A percentile compares a stretch with the other conserved stretches of the same genome.
phyloP scores from a whole-genome alignment of 2,113 vertebrate species.

The Elachura formosa region DNA sequence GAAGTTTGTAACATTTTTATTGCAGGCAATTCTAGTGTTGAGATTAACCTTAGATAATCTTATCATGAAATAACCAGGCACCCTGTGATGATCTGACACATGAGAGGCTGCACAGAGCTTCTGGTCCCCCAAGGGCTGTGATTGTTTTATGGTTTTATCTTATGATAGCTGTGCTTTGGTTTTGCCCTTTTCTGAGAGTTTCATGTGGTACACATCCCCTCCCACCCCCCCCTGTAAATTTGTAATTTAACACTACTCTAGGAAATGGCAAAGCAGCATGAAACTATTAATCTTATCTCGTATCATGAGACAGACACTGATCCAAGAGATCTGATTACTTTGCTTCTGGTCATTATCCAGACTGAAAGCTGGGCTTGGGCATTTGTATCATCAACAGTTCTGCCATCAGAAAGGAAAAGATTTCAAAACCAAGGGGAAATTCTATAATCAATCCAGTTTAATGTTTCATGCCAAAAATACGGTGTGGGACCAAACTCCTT shows the following conservation, averaged over 20 bases:
- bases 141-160: slow-evolving; percentile 53
- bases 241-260: slow-evolving; percentile 46
- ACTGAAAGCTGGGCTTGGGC: not conserved
- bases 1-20: slow-evolving; percentile 33
- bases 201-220: not conserved
- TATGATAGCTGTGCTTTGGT: slow-evolving; percentile 33
- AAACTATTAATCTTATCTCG: slow-evolving; percentile 52
- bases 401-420: slow-evolving; percentile 10
- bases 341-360: slow-evolving; percentile 23
- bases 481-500: not conserved
- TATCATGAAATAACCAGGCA: slow-evolving; percentile 52
- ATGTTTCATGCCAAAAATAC: not conserved
- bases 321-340: slow-evolving; percentile 47
- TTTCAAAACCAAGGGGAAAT: not conserved
- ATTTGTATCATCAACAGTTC: not conserved
- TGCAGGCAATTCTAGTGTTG: slow-evolving; percentile 4
- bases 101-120: slow-evolving; percentile 19
- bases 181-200: slow-evolving; percentile 52
- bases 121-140: slow-evolving; percentile 2
- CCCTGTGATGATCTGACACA: slow-evolving; percentile 39
- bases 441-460: not conserved
- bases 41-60: slow-evolving; percentile 52
- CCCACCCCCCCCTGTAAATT: not conserved
- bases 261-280: slow-evolving; percentile 61
- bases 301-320: slow-evolving; percentile 45